Evolutionary conservation across 2,797 vertebrate species (phyloP), one percentile per base, ranked within the genome.

Genomic region (Myotis findleyi): DNA sequence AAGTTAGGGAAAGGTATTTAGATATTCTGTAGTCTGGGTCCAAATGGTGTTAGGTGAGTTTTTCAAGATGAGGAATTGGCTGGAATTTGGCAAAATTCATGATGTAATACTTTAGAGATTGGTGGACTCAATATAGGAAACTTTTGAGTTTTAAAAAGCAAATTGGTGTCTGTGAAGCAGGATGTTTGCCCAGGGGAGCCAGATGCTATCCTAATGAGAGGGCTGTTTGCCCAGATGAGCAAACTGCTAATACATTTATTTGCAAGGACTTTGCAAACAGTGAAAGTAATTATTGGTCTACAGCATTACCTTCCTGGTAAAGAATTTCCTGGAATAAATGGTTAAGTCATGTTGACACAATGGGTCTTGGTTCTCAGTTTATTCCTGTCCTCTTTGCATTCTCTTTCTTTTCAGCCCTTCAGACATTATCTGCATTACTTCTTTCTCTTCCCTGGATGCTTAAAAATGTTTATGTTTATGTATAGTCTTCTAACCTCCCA

Each of bases 261-360:
- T 69, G 25, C 21, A 59, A 59, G 69, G 66, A 47, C 57, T 86
- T 86, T 9, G 14, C 5, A 73, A 94, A 57, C 2, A n/a, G 2
- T 41, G 66, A 59, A 75, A 84, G 25, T 59, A 64, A 49, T 41
- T 86, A 44, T 53, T 82, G 6, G 30, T 47, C 47, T 55, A 41
- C 2, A 94, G n/a, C 36, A 87, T 82, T 86, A 68, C 13, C 36
- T 89, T 86, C 62, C 44, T 53, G 7, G 21, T 66, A 77, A 88
- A 87, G 30, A 83, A 77, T 57, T 72, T 95, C 9, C 83, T 68
- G 33, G 33, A 73, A 79, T 76, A 75, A 89, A 88, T 51, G 23
- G 4, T 51, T 85, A 75, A 80, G 41, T 76, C 7, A 62, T 75
- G 64, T 71, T 89, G 30, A 51, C 25, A 53, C 41, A 68, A 44